These are phyloP conservation scores for Dendroctonus valens DNA, from an alignment of 1,140 invertebrate species.

Conservation along the genomic window DNA sequence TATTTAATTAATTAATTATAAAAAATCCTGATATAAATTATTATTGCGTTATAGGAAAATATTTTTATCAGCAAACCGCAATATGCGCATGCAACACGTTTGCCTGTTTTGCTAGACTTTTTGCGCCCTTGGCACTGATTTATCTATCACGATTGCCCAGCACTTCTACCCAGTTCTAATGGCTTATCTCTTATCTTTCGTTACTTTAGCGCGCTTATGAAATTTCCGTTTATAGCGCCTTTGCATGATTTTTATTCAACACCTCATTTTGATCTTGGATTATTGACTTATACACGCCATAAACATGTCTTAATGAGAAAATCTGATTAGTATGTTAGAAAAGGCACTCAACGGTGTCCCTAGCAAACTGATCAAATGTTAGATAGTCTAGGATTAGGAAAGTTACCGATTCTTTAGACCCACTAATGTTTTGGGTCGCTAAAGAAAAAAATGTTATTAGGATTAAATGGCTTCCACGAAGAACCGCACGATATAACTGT, in stretches of 20 bases:
- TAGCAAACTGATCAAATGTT: not conserved
- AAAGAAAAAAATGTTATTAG: conserved; percentile 46
- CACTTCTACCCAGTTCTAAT: not conserved
- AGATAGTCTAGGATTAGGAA: conserved; percentile 3
- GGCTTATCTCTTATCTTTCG: not conserved
- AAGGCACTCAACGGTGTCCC: not conserved
- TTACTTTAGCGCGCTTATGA: not conserved
- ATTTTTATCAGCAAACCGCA: no score
- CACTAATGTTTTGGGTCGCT: not conserved
- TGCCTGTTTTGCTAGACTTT: not conserved
- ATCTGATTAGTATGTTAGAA: no score
- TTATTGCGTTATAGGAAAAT: no score
- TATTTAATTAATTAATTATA: no score
- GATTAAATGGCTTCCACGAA: conserved; percentile 62
- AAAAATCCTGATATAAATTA: no score
- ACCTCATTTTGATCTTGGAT: no score
- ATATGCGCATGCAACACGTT: not conserved
- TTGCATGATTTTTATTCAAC: no score
- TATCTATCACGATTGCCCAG: not conserved
- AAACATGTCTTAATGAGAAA: no score
- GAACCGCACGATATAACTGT: conserved; percentile 67
- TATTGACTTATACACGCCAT: no score
- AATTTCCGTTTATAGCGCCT: no score
- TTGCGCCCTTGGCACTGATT: conserved; percentile 1
- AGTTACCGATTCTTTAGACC: conserved; percentile 3